Conservation (phyloP, 2,888 invertebrate species). For the Prosapia bicincta region DNA sequence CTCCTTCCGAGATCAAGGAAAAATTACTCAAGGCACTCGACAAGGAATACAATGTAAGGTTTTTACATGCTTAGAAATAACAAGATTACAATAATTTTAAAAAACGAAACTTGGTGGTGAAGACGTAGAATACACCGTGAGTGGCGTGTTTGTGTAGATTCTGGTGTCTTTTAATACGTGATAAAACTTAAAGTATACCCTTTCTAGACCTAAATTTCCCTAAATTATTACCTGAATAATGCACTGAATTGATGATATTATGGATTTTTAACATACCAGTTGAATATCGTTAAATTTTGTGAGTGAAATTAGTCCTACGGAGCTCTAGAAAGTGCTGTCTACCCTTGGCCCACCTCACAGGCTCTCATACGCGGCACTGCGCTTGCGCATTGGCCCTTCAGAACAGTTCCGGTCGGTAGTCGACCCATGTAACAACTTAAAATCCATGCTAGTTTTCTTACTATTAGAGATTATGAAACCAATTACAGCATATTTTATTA, state of each 20-base stretch:
- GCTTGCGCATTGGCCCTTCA: slow-evolving; percentile 39
- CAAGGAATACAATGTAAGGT: slow-evolving; percentile 96
- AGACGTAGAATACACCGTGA: slow-evolving; percentile 29
- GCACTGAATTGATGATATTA: slow-evolving; percentile 32
- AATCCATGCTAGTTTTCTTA: neutral
- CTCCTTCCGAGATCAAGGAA: slow-evolving; percentile 80
- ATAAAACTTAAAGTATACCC: slow-evolving; percentile 24
- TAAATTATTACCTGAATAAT: slow-evolving; percentile 25
- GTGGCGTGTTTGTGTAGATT: slow-evolving; percentile 30
- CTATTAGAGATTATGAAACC: slow-evolving; percentile 2
- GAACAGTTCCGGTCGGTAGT: slow-evolving; percentile 28
- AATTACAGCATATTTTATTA: neutral
- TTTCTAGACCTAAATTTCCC: slow-evolving; percentile 27
- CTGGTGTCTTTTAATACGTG: slow-evolving; percentile 22
- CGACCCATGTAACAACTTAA: slow-evolving; percentile 24
- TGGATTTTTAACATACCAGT: slow-evolving; percentile 30
- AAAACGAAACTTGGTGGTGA: slow-evolving; percentile 13
- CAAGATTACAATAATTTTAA: slow-evolving; percentile 20
- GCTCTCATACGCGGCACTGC: slow-evolving; percentile 41
- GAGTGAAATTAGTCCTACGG: slow-evolving; percentile 41
- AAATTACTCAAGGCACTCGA: slow-evolving; percentile 96
- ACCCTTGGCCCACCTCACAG: slow-evolving; percentile 40
- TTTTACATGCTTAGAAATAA: slow-evolving; percentile 26
- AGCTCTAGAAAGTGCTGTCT: slow-evolving; percentile 41
- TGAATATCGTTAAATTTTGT: slow-evolving; percentile 35